Evolutionary conservation across 2,113 vertebrate genomes (phyloP).

Genomic region (Lophochroa leadbeateri): DNA sequence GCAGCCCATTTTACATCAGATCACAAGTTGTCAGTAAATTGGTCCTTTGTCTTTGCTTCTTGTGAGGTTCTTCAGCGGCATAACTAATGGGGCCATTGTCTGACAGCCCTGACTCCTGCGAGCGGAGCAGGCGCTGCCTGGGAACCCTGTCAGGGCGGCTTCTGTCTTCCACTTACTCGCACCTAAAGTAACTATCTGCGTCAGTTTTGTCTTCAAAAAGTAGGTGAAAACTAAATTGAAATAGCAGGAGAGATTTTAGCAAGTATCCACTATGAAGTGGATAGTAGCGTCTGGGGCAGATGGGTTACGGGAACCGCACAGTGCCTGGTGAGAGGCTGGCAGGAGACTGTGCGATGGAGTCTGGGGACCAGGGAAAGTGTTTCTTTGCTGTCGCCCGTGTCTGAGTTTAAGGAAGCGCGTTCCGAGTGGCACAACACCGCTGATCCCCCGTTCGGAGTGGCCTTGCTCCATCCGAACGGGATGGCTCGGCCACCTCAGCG

Average conservation of each 20-base stretch:
- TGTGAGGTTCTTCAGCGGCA: slow-evolving; percentile 36
- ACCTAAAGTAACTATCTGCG: neutral
- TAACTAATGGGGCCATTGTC: slow-evolving; percentile 29
- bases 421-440: neutral
- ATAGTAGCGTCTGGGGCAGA: neutral
- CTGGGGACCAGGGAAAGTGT: neutral
- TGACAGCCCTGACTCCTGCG: neutral
- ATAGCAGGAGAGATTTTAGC: neutral
- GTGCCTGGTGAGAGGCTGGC: too few relatives aligned
- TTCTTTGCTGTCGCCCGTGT: neutral
- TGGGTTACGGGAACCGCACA: neutral
- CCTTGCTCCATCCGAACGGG: neutral
- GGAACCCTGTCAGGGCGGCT: neutral
- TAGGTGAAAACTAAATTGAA: neutral
- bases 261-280: neutral
- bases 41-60: slow-evolving; percentile 58
- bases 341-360: neutral
- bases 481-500: neutral
- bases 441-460: neutral
- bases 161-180: neutral
- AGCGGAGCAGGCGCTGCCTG: neutral
- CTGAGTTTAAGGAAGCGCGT: neutral
- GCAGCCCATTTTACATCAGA: slow-evolving; percentile 40
- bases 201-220: neutral
- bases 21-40: slow-evolving; percentile 48